These are phyloP conservation scores for Eudemis profundana DNA, from an alignment of 2,888 invertebrate species.

Conservation along the genomic window DNA sequence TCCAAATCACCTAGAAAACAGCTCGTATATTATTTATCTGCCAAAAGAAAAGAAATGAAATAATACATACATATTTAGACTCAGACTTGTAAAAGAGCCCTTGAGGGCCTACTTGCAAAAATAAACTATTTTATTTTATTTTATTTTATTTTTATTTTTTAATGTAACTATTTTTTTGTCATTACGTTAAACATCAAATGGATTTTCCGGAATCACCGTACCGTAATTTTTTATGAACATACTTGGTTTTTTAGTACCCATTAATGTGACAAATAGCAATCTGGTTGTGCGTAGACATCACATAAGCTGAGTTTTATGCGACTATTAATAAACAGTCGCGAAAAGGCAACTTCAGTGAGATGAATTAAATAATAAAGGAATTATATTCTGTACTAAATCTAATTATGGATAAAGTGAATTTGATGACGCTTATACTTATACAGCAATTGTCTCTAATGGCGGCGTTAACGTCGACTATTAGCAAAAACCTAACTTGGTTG, in stretches of 20 bases:
- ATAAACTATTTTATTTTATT: too few species aligned
- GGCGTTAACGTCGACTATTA: constrained; percentile 52
- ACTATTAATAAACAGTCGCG: constrained; percentile 18
- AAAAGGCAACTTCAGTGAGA: constrained; percentile 14
- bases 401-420: background rate
- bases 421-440: constrained; percentile 21
- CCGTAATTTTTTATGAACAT: constrained; percentile 13
- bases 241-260: constrained; percentile 23
- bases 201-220: constrained; percentile 21
- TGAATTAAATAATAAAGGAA: constrained; percentile 4
- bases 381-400: constrained; percentile 17
- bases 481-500: constrained; percentile 55
- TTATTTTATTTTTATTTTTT: too few species aligned
- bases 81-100: too few species aligned
- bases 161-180: too few species aligned
- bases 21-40: background rate
- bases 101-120: too few species aligned
- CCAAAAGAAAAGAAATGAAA: too few species aligned
- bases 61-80: background rate
- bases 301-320: constrained; percentile 10
- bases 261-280: constrained; percentile 18
- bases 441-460: constrained; percentile 47
- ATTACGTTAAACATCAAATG: too few species aligned
- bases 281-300: constrained; percentile 5
- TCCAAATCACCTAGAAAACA: background rate